A percentile compares a stretch with the other conserved stretches of the same genome.
Evolutionary conservation across 1,140 invertebrate genomes (phyloP).

Genomic region (Neelides sp.): DNA sequence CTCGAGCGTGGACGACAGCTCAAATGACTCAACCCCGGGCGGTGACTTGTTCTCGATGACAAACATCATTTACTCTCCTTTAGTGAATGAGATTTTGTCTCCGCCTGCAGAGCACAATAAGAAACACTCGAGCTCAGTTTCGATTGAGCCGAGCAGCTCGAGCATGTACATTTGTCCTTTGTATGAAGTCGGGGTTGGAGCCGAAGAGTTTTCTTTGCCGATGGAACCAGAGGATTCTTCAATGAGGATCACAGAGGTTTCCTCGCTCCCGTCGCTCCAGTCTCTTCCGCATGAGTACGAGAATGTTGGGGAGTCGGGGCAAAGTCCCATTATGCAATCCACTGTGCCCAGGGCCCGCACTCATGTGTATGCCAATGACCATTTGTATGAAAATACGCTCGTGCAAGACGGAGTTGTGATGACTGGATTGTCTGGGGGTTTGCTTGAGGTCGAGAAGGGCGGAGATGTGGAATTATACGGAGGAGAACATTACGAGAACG

Average conservation of each 20-base stretch:
- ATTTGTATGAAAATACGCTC: conserved; percentile 20
- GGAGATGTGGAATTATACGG: conserved; percentile 5
- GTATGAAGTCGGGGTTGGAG: conserved; percentile 22
- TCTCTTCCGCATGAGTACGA: too few relatives aligned
- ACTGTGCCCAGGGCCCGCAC: not conserved
- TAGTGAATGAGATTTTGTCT: conserved; percentile 24
- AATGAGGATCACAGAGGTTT: too few relatives aligned
- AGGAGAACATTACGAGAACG: conserved; percentile 21
- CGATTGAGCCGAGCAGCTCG: not conserved
- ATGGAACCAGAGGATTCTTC: too few relatives aligned
- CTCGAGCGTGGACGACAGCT: conserved; percentile 29
- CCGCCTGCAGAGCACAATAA: conserved; percentile 9
- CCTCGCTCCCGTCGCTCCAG: too few relatives aligned
- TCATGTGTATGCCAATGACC: conserved; percentile 23
- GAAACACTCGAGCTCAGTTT: not conserved
- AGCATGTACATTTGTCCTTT: conserved; percentile 23
- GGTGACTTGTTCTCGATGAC: conserved; percentile 14
- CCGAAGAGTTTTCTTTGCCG: not conserved
- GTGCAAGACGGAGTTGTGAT: not conserved
- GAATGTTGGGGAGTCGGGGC: too few relatives aligned
- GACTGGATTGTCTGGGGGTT: not conserved
- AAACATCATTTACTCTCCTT: conserved; percentile 30
- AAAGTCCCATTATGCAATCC: too few relatives aligned
- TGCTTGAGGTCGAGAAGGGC: too few relatives aligned
- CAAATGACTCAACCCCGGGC: conserved; percentile 24